Evolutionary conservation across 2,888 invertebrate genomes (phyloP), one percentile per base, ranked within the genome.

Genomic region (Drepanosiphum platanoidis): DNA sequence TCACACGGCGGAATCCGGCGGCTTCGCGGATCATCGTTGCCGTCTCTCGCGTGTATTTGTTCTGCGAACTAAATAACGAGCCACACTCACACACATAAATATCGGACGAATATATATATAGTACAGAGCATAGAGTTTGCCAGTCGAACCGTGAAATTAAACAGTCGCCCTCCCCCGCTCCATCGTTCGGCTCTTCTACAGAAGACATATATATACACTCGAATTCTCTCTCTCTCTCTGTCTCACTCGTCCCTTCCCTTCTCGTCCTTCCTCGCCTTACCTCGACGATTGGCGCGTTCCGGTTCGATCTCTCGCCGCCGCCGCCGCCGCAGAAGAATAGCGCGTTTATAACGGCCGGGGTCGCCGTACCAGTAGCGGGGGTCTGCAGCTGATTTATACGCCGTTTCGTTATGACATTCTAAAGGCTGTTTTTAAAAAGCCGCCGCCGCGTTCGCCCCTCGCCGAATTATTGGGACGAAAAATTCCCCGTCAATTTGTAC

Each of bases 111-210:
- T 32, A 39, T 52, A 34, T 11, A 30, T 78, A 34, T 66, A 66
- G 32, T 52, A 52, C 27, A 15, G 27, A 1, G 74, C 74, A 75
- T 68, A 66, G 68, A 77, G 75, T 84, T 68, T 77, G 68, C 84
- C 77, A 84, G 75, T 52, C 84, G 84, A 84, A 84, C 84, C 84
- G 84, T 84, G 84, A 84, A 84, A 84, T 84, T 84, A 84, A 84
- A 84, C 84, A 77, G 84, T 77, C 84, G 58, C 27, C 34, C 74
- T 66, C 46, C 46, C 32, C 61, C 58, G 13, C 70, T 13, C 22
- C 34, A 7, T n/a, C 4, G 8, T n/a, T 58, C 36, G n/a, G 13
- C 18, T 34, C 46, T 52, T 34, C 27, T 27, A 7, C 27, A 46
- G 11, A 27, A n/a, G 3, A 61, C 27, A 7, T 61, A 61, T 61